A percentile compares a stretch with the other conserved stretches of the same genome.
Evolutionary conservation across 1,140 invertebrate genomes (phyloP).

Genomic region (Hesperophylax magnus): DNA sequence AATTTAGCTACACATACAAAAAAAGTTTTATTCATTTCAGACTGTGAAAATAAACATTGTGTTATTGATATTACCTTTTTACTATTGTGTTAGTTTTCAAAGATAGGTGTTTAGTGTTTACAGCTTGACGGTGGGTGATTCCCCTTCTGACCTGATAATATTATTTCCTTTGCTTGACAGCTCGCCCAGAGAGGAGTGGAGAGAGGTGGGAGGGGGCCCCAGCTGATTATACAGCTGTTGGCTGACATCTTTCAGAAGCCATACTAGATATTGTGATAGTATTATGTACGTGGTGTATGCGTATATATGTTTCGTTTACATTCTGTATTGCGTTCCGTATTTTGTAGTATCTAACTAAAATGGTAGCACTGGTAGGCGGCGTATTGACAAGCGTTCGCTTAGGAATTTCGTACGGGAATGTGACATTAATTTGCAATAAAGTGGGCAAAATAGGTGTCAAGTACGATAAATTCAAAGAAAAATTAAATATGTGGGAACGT

Average conservation of each 20-base stretch:
- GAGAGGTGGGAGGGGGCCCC: background rate
- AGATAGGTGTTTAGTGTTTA: background rate
- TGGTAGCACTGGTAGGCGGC: background rate
- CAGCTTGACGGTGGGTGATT: background rate
- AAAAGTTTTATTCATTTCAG: no score
- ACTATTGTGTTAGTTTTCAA: no score
- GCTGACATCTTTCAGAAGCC: background rate
- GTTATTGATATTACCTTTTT: no score
- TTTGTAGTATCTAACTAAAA: background rate
- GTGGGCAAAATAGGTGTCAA: no score
- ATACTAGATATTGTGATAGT: background rate
- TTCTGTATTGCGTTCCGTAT: background rate
- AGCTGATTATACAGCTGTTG: slow-evolving; percentile 10
- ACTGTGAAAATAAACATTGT: no score
- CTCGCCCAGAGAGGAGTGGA: background rate
- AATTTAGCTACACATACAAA: no score
- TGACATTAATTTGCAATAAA: no score
- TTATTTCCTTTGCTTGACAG: background rate
- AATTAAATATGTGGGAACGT: no score
- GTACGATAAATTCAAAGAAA: no score
- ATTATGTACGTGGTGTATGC: background rate
- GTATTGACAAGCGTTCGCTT: no score
- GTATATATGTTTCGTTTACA: background rate
- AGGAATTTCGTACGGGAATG: no score
- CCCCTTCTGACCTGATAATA: background rate